phyloP scores from a whole-genome alignment of 2,113 vertebrate species.

The Lasiurus cinereus region DNA sequence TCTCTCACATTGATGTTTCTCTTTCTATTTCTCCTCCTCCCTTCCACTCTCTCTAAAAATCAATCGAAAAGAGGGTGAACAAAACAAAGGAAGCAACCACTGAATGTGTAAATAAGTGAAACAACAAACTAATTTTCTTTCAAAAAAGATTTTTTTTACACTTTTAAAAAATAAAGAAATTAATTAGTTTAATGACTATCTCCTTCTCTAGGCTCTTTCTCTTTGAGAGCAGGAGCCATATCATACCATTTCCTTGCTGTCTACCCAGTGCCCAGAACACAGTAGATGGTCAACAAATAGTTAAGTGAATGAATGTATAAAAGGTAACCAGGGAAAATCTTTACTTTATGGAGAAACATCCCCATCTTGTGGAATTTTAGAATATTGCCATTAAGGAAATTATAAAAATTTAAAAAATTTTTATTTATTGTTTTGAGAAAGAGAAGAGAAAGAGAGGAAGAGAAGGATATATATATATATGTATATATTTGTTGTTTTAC shows the following conservation, averaged over 20 bases:
- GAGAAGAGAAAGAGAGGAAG: no score
- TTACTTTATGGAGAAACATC: constrained; percentile 48
- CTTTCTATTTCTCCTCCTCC: no score
- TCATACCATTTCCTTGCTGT: background rate
- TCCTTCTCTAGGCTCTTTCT: background rate
- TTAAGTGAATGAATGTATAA: background rate
- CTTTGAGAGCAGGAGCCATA: background rate
- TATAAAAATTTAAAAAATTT: background rate
- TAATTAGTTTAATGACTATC: background rate
- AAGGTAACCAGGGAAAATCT: background rate
- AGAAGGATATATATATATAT: no score
- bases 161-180: background rate
- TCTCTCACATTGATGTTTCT: no score
- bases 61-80: no score
- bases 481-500: no score
- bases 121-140: background rate
- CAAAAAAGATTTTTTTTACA: background rate
- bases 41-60: no score
- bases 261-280: background rate
- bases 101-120: background rate
- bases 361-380: constrained; percentile 68
- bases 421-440: no score
- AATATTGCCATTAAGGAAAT: background rate
- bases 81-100: background rate
- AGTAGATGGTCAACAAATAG: background rate